Evolutionary conservation across 1,140 invertebrate species (phyloP).

Genomic region (Pseudomyrmex flavicornis): DNA sequence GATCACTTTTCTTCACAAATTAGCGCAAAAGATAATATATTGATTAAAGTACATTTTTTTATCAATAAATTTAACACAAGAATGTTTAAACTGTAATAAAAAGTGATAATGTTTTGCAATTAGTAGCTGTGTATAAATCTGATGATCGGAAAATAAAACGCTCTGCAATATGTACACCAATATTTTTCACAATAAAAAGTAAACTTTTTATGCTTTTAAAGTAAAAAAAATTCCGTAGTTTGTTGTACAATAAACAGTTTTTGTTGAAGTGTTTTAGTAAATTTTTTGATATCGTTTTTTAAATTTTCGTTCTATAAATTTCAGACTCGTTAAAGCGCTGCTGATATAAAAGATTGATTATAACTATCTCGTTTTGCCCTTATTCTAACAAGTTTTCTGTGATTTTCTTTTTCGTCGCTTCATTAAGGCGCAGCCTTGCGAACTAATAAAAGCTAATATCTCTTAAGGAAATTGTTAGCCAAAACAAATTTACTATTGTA

Average conservation of each 20-base stretch:
- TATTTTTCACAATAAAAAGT: slow-evolving; percentile 6
- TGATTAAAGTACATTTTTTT: no score
- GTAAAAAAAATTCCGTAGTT: neutral
- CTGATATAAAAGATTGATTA: slow-evolving; percentile 64
- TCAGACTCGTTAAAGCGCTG: slow-evolving; percentile 53
- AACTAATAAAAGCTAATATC: slow-evolving; percentile 41
- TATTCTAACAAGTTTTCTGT: slow-evolving; percentile 1
- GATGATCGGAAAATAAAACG: neutral
- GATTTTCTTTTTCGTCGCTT: slow-evolving; percentile 38
- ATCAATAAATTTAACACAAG: neutral
- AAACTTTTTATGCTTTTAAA: neutral
- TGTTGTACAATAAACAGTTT: neutral
- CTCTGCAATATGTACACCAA: neutral
- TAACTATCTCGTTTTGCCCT: slow-evolving; percentile 15
- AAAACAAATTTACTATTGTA: slow-evolving; percentile 46
- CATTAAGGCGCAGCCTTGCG: slow-evolving; percentile 60
- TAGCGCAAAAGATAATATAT: no score
- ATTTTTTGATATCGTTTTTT: slow-evolving; percentile 6
- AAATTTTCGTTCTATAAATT: slow-evolving; percentile 37
- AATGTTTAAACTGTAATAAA: slow-evolving; percentile 2
- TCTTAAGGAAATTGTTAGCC: slow-evolving; percentile 61
- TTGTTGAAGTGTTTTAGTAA: neutral
- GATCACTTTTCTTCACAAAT: no score
- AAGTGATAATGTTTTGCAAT: neutral
- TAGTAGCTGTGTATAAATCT: neutral